These are phyloP conservation scores for Aradophagus sp. DNA, from an alignment of 1,140 invertebrate species.

Conservation along the genomic window DNA sequence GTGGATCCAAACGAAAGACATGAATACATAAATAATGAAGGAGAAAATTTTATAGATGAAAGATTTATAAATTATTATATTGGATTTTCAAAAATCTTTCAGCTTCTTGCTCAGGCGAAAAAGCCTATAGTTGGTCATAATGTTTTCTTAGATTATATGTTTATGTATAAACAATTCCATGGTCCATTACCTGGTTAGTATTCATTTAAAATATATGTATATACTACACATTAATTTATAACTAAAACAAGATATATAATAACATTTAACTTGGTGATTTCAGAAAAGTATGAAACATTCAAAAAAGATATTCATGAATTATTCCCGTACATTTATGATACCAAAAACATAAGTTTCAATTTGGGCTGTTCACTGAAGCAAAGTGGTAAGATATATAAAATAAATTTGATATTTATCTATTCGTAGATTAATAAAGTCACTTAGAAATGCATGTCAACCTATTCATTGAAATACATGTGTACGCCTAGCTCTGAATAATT, in stretches of 20 bases:
- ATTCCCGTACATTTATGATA: conserved; percentile 84
- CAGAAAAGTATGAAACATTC: conserved; percentile 79
- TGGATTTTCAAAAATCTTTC: conserved; percentile 83
- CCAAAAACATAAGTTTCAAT: conserved; percentile 80
- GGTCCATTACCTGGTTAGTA: conserved; percentile 78
- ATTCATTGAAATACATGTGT: too few species aligned
- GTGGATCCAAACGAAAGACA: conserved; percentile 6
- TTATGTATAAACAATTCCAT: conserved; percentile 84
- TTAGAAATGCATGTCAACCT: too few species aligned
- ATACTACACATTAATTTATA: too few species aligned
- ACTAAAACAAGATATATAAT: conserved; percentile 1
- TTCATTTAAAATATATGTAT: conserved; percentile 4
- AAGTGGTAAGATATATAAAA: conserved; percentile 61
- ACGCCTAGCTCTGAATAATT: too few species aligned
- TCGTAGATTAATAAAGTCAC: conserved; percentile 3
- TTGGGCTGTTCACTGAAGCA: conserved; percentile 71
- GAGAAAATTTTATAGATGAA: conserved; percentile 45
- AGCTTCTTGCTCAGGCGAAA: conserved; percentile 75
- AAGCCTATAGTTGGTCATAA: conserved; percentile 88
- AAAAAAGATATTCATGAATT: conserved; percentile 79
- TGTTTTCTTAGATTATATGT: conserved; percentile 81
- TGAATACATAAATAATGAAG: neutral
- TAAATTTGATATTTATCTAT: conserved; percentile 2
- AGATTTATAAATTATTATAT: conserved; percentile 74
- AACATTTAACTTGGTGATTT: conserved; percentile 13